These are phyloP conservation scores for Gerris buenoi DNA, from an alignment of 1,140 invertebrate genomes.

Conservation along the genomic window DNA sequence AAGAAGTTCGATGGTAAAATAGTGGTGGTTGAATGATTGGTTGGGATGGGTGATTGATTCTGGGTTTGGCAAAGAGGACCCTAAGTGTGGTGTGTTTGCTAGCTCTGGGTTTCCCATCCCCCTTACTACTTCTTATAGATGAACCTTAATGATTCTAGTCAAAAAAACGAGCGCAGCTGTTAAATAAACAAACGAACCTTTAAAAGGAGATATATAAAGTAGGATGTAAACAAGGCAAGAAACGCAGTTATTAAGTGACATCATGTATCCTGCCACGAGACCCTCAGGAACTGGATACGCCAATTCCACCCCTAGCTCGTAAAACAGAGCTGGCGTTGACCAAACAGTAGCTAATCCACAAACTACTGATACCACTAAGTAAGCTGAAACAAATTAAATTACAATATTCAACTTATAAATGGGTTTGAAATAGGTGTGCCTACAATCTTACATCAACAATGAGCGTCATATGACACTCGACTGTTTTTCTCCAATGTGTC, in stretches of 20 bases:
- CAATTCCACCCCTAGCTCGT: conserved; percentile 35
- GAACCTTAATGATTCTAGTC: no score
- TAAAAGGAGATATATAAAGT: conserved; percentile 11
- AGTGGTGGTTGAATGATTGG: no score
- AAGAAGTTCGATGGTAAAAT: no score
- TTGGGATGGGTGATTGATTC: neutral
- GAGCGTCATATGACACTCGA: no score
- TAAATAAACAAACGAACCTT: conserved; percentile 5
- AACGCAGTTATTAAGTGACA: conserved; percentile 27
- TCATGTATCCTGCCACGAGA: conserved; percentile 33
- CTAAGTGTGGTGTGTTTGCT: neutral
- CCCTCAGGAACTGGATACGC: conserved; percentile 36
- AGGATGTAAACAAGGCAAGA: conserved; percentile 14
- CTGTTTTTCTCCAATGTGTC: no score
- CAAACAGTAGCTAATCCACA: conserved; percentile 31
- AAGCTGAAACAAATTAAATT: conserved; percentile 3
- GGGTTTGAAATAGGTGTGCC: no score
- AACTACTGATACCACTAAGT: conserved; percentile 23
- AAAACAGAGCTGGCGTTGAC: conserved; percentile 33
- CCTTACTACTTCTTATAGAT: neutral
- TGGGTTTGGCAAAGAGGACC: neutral
- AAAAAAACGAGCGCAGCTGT: neutral
- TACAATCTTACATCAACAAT: no score
- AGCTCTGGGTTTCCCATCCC: neutral
- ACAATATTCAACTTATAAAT: no score